Evolutionary conservation across 1,140 invertebrate species (phyloP), one percentile per base, ranked within the genome.

Genomic region (Panagrolaimus sp.): DNA sequence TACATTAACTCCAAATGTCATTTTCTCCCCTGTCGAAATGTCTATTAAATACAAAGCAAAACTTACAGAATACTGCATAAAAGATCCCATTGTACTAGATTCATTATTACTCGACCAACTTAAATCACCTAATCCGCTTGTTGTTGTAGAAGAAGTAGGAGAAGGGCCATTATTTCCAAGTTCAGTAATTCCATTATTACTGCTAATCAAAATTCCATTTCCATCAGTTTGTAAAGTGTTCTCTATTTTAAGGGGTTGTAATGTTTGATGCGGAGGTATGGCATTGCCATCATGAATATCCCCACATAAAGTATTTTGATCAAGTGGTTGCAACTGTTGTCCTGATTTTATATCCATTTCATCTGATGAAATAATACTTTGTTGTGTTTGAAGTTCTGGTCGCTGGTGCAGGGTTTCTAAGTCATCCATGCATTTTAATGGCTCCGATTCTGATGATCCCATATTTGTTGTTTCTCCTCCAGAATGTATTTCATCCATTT

Each of bases 1-100:
- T n/a, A n/a, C n/a, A n/a, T 38, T 38, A 7, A 2, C 7, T 38
- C 31, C 31, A 38, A 38, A 2, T 4, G 7, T 38, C 2, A 4
- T 38, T 38, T 38, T 38, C 7, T 4, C 31, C 31, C 31, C 31
- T 38, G n/a, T 27, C 27, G 51, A 23, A 57, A 57, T 5, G 16
- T 9, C 14, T 20, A 16, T 9, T 16, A 25, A 25, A 23, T n/a
- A 16, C 9, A 23, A 57, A 57, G 4, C 8, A 27, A n/a, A 8
- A 57, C 51, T 57, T 57, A 57, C 51, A n/a, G 51, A 27, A 27
- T 57, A 57, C 20, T 57, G 51, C 51, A 57, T 57, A 27, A 57
- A 57, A 5, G 51, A 27, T 27, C 20, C 20, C 20, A 57, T 27
- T 2, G 14, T 27, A n/a, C n/a, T n/a, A n/a, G n/a, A n/a, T n/a